A percentile compares a stretch with the other conserved stretches of the same genome.
phyloP scores from a whole-genome alignment of 2,113 vertebrate species.

The Thinocorus orbignyianus region DNA sequence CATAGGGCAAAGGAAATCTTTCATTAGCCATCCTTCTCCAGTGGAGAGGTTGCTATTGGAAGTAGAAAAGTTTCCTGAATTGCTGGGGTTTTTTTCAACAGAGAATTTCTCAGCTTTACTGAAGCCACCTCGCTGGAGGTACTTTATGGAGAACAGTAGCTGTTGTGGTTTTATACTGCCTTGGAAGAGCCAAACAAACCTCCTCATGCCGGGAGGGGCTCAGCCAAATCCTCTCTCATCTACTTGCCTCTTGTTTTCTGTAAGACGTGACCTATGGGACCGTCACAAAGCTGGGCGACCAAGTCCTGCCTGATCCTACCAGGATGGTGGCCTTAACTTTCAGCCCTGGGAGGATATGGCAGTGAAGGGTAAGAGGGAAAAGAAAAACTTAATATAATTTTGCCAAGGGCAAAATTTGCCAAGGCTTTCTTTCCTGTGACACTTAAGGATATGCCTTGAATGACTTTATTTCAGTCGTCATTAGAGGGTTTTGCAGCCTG shows the following conservation, averaged over 20 bases:
- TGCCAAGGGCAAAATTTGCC: not conserved
- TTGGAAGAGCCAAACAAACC: not conserved
- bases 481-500: constrained; percentile 46
- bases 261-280: not conserved
- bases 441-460: constrained; percentile 40
- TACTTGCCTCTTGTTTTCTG: not conserved
- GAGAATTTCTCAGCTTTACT: not conserved
- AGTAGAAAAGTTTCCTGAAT: not conserved
- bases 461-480: constrained; percentile 44
- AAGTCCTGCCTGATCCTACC: not conserved
- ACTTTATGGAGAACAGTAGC: not conserved
- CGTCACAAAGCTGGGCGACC: not conserved
- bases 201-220: not conserved
- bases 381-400: not conserved
- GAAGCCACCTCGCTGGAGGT: accelerated
- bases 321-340: not conserved
- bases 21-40: not conserved
- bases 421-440: not conserved
- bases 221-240: not conserved
- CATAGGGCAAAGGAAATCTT: accelerated
- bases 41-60: not conserved
- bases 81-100: not conserved
- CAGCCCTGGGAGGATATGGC: not conserved
- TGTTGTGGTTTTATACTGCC: not conserved
- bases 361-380: not conserved